Percentiles rank a stretch among this genome's conserved stretches.
phyloP scores from a whole-genome alignment of 2,113 vertebrate genomes.

The Zapornia atra region DNA sequence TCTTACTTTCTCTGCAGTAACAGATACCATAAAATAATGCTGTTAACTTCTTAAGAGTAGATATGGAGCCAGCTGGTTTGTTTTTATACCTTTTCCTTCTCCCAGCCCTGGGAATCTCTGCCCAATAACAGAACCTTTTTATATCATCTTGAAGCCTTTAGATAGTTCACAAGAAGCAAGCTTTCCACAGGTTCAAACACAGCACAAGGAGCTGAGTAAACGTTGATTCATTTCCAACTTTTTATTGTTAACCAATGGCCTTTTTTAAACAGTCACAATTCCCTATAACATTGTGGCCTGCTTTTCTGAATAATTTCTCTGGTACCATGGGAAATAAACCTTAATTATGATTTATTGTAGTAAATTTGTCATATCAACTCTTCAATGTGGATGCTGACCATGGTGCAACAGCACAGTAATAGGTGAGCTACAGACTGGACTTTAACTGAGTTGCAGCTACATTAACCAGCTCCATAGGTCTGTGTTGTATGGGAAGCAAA shows the following conservation, averaged over 20 bases:
- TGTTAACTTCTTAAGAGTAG: not conserved
- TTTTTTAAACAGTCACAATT: not conserved
- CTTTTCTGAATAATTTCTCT: not conserved
- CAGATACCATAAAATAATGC: rapidly evolving
- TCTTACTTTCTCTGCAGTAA: not conserved
- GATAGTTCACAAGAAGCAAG: not conserved
- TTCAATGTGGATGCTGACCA: not conserved
- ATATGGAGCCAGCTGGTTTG: not conserved
- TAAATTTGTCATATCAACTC: not conserved
- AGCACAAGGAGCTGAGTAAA: not conserved
- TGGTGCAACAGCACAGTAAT: not conserved
- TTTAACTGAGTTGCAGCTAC: not conserved
- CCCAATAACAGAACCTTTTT: not conserved
- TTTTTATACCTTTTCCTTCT: not conserved
- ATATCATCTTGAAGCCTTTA: not conserved
- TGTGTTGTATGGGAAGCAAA: not conserved
- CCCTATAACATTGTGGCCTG: not conserved
- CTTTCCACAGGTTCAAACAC: not conserved
- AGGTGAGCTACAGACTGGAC: not conserved
- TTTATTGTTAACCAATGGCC: not conserved
- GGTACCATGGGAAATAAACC: not conserved
- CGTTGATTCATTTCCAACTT: not conserved
- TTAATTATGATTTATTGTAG: not conserved
- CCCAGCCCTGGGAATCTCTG: rapidly evolving
- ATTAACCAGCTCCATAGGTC: not conserved